These are phyloP conservation scores for Anhinga anhinga DNA, from an alignment of 2,113 vertebrate species.

Conservation along the genomic window DNA sequence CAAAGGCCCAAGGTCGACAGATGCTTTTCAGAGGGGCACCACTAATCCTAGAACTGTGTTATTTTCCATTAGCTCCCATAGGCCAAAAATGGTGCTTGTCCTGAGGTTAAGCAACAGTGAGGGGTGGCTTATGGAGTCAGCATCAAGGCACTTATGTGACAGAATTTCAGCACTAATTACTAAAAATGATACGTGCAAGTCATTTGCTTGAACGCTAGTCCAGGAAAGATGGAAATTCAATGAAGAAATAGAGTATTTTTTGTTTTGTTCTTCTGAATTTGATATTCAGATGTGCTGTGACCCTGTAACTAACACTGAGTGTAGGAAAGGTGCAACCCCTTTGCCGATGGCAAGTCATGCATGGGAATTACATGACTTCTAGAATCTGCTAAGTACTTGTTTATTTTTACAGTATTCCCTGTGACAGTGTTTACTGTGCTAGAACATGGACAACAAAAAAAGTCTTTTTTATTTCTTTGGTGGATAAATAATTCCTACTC, in stretches of 20 bases:
- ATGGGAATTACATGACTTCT: not conserved
- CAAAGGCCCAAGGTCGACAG: not conserved
- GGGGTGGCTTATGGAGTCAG: not conserved
- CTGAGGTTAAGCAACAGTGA: not conserved
- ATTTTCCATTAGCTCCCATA: not conserved
- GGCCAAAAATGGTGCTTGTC: not conserved
- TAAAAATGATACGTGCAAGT: not conserved
- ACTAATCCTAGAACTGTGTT: not conserved
- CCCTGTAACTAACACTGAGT: not conserved
- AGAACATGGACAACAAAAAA: not conserved
- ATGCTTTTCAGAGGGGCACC: not conserved
- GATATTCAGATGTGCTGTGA: not conserved
- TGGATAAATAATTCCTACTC: not conserved
- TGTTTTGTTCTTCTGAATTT: not conserved
- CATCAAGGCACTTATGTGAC: not conserved
- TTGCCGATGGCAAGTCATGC: not conserved
- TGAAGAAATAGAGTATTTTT: not conserved
- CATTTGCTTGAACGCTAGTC: not conserved
- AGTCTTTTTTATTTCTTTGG: not conserved
- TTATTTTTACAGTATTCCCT: not conserved
- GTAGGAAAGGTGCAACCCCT: not conserved
- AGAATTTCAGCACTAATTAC: not conserved
- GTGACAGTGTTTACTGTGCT: not conserved
- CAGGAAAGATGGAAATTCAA: not conserved
- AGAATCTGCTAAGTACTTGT: not conserved